Percentiles rank a stretch among this genome's conserved stretches.
These are phyloP conservation scores for Nomia melanderi DNA, from an alignment of 1,140 invertebrate species.

Conservation along the genomic window DNA sequence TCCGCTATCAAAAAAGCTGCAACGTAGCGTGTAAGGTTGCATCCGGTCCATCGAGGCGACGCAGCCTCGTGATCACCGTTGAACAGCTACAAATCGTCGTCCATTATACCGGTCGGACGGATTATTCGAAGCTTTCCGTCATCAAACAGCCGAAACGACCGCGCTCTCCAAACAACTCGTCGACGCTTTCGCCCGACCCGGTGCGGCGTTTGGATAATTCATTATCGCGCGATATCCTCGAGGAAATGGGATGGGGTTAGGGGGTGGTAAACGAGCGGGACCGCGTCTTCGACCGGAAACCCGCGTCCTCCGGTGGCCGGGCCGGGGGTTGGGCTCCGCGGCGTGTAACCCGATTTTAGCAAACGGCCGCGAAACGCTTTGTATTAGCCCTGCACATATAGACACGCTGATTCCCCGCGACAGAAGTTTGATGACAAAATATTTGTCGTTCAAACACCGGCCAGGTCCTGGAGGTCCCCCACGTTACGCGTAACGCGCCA, in stretches of 20 bases:
- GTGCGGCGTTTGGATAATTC: slow-evolving; percentile 10
- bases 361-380: slow-evolving; percentile 80
- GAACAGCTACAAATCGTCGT: background rate
- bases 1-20: too few relatives aligned
- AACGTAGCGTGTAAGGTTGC: too few relatives aligned
- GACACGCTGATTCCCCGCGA: slow-evolving; percentile 78
- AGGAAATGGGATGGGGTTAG: background rate
- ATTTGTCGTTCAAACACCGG: slow-evolving; percentile 81
- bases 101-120: background rate
- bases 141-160: background rate
- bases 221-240: slow-evolving; percentile 14
- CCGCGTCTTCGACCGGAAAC: slow-evolving; percentile 3
- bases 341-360: slow-evolving; percentile 79
- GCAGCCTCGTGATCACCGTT: background rate
- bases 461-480: slow-evolving; percentile 75
- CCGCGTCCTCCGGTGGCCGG: slow-evolving; percentile 1
- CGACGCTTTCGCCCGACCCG: slow-evolving; percentile 20
- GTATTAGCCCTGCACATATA: slow-evolving; percentile 81
- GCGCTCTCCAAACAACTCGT: background rate
- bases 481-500: slow-evolving; percentile 35
- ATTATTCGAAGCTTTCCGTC: background rate
- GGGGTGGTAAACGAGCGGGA: background rate
- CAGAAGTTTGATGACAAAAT: slow-evolving; percentile 82
- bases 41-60: too few relatives aligned
- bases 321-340: slow-evolving; percentile 21